Percentiles rank a stretch among this genome's conserved stretches.
Evolutionary conservation across 1,140 invertebrate species (phyloP).

Genomic region (Pollicipes pollicipes): DNA sequence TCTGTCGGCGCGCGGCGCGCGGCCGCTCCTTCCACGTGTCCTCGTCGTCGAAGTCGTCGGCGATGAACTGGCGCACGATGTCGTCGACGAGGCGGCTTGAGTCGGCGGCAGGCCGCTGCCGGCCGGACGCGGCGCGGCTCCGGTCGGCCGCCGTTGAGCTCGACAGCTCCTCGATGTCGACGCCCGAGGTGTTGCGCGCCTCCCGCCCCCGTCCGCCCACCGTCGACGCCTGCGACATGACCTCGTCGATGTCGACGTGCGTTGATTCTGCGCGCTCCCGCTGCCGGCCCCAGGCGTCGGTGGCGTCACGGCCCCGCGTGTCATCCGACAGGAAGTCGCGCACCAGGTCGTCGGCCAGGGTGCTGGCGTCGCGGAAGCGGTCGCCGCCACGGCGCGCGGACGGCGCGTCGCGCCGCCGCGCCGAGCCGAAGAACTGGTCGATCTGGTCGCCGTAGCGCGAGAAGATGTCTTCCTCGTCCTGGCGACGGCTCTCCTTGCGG

Average conservation of each 20-base stretch:
- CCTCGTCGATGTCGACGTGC: background rate
- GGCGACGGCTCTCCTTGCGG: background rate
- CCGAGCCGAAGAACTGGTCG: background rate
- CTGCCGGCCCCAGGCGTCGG: background rate
- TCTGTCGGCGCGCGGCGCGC: background rate
- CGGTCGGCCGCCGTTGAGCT: too few relatives aligned
- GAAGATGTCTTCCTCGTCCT: background rate
- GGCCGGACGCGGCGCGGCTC: background rate
- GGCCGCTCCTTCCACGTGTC: background rate
- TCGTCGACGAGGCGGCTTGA: background rate
- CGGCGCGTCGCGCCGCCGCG: background rate
- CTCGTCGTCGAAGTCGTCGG: background rate
- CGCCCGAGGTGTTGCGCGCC: background rate
- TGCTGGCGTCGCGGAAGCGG: background rate
- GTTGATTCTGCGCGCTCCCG: background rate
- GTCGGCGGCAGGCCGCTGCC: too few relatives aligned
- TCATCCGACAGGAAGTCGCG: background rate
- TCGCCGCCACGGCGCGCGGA: background rate
- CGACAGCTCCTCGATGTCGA: background rate
- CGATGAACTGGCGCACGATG: background rate
- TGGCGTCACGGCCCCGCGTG: background rate
- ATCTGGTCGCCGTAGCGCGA: background rate
- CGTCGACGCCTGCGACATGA: background rate
- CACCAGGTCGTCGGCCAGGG: background rate
- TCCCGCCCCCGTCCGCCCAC: background rate